These are phyloP conservation scores for Myotis vivesi DNA, from an alignment of 2,797 vertebrate species.

Conservation along the genomic window DNA sequence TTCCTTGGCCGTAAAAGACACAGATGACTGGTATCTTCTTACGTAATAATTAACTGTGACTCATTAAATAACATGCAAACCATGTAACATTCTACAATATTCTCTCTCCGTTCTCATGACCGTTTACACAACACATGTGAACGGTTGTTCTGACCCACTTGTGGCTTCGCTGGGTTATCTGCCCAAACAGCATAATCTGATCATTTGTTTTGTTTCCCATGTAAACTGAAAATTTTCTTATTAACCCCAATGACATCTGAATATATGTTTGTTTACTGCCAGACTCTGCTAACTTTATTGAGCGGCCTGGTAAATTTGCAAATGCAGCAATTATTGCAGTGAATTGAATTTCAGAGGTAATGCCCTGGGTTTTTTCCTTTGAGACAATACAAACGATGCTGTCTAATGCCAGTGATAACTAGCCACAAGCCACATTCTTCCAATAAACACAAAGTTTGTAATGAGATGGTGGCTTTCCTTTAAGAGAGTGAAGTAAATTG, in stretches of 20 bases:
- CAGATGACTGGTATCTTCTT: background rate
- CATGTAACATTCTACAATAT: background rate
- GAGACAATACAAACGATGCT: constrained; percentile 40
- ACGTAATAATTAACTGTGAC: constrained; percentile 14
- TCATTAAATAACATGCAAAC: background rate
- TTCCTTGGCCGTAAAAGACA: background rate
- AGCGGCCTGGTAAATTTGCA: constrained; percentile 65
- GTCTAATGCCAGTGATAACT: constrained; percentile 46
- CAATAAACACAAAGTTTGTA: constrained; percentile 55
- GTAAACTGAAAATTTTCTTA: constrained; percentile 63
- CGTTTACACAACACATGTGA: background rate
- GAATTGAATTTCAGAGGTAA: constrained; percentile 66
- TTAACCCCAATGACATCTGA: constrained; percentile 60
- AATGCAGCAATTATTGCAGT: constrained; percentile 66
- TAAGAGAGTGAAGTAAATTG: constrained; percentile 36
- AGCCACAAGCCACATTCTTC: constrained; percentile 27
- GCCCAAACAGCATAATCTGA: background rate
- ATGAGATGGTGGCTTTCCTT: constrained; percentile 40
- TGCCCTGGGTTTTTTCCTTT: constrained; percentile 41
- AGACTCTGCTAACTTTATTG: constrained; percentile 43
- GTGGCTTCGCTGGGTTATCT: constrained; percentile 6
- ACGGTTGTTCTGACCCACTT: constrained; percentile 5
- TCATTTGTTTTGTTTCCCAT: constrained; percentile 43
- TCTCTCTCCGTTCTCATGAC: background rate
- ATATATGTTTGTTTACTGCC: constrained; percentile 63